phyloP scores from a whole-genome alignment of 2,113 vertebrate genomes.

The Mormoops blainvillei region DNA sequence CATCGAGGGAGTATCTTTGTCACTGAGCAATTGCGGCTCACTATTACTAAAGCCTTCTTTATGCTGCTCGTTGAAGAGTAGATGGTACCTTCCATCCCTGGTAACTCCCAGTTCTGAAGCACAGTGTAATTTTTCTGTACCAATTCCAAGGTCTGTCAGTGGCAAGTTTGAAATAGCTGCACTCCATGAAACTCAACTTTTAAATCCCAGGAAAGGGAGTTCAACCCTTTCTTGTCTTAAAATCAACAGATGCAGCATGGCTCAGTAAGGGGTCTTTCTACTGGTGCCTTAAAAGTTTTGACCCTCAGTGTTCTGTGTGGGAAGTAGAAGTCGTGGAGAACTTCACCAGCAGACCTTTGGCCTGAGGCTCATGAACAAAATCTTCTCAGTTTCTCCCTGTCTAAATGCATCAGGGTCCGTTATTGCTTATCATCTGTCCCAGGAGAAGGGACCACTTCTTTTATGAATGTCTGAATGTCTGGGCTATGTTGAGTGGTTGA shows the following conservation, averaged over 20 bases:
- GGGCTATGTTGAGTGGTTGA: not conserved
- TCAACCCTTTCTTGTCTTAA: slow-evolving; percentile 49
- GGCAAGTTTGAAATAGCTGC: slow-evolving; percentile 43
- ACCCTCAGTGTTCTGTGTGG: not conserved
- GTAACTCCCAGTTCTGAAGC: slow-evolving; percentile 30
- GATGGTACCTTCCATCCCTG: not conserved
- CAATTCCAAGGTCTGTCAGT: slow-evolving; percentile 19
- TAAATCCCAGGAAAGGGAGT: slow-evolving; percentile 40
- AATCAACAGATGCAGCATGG: not conserved
- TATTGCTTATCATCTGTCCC: not conserved
- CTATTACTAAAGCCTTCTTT: slow-evolving; percentile 43
- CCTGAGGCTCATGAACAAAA: not conserved
- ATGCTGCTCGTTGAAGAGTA: slow-evolving; percentile 19
- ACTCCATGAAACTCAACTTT: slow-evolving; percentile 36
- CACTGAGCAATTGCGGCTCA: slow-evolving; percentile 1
- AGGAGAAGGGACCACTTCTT: not conserved
- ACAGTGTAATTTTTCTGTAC: slow-evolving; percentile 7
- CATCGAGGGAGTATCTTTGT: not conserved
- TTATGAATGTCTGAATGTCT: not conserved
- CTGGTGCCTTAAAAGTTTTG: slow-evolving; percentile 30
- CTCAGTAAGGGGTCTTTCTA: slow-evolving; percentile 38
- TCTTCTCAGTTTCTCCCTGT: not conserved
- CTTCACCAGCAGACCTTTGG: not conserved
- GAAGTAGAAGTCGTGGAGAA: slow-evolving; percentile 35
- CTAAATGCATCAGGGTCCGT: not conserved